A percentile compares a stretch with the other conserved stretches of the same genome.
These are phyloP conservation scores for Carassius carassius DNA, from an alignment of 2,113 vertebrate genomes.

Conservation along the genomic window DNA sequence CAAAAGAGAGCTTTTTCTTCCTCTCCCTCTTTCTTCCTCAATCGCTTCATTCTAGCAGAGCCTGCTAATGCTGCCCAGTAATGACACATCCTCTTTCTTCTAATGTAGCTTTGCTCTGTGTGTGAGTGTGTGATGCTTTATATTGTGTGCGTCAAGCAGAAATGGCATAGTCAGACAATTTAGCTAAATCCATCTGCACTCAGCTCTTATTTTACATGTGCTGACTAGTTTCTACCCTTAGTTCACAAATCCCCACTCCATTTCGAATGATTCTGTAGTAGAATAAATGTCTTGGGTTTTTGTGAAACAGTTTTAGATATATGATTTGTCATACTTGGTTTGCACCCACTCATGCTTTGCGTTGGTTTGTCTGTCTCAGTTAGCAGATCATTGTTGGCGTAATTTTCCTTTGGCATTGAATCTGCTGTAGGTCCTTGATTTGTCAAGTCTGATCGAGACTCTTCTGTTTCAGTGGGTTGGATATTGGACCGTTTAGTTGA, in stretches of 20 bases:
- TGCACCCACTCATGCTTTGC: not conserved
- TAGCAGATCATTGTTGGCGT: not conserved
- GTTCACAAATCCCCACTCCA: not conserved
- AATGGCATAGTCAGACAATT: not conserved
- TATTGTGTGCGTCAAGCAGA: conserved; percentile 9
- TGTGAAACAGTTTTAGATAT: not conserved
- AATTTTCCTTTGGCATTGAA: not conserved
- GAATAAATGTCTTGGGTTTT: not conserved
- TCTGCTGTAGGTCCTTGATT: not conserved
- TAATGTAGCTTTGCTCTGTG: conserved; percentile 35
- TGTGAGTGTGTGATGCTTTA: not conserved
- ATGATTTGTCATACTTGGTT: too few species aligned
- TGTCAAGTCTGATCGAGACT: too few species aligned
- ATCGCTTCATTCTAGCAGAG: conserved; percentile 50
- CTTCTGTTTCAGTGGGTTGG: not conserved
- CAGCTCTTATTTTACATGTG: conserved; percentile 25
- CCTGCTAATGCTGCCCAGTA: conserved; percentile 33
- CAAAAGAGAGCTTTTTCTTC: conserved; percentile 17
- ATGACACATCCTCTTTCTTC: conserved; percentile 39
- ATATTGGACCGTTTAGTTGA: not conserved
- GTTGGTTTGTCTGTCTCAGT: not conserved
- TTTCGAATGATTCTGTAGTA: not conserved
- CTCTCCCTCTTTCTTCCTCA: conserved; percentile 15
- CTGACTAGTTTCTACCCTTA: conserved; percentile 4
- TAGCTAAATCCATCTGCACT: not conserved